phyloP scores from a whole-genome alignment of 35 echinoderm and acorn worm genomes.

The Acanthaster planci region DNA sequence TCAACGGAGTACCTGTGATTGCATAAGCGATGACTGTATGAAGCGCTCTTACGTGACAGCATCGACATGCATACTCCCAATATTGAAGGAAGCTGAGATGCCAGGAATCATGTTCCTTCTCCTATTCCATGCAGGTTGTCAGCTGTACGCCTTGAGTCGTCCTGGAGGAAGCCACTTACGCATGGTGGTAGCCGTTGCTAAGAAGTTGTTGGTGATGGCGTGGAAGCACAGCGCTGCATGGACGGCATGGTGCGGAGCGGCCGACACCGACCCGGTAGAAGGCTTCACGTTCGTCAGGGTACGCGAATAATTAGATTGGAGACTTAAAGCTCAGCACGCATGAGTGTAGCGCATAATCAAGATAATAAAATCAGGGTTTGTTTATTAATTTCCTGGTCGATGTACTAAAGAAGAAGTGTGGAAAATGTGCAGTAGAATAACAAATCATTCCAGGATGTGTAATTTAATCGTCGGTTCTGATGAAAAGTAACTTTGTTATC shows the following conservation, averaged over 20 bases:
- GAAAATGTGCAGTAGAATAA: too few relatives aligned
- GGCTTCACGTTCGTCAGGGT: constrained; percentile 92
- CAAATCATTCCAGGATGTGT: too few relatives aligned
- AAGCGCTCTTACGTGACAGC: too few relatives aligned
- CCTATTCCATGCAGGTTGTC: constrained; percentile 58
- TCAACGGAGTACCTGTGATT: too few relatives aligned
- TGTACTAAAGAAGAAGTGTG: too few relatives aligned
- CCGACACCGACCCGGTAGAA: constrained; percentile 92
- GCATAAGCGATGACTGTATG: too few relatives aligned
- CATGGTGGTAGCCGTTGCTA: constrained; percentile 83
- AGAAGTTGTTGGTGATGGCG: constrained; percentile 91
- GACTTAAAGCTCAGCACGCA: neutral
- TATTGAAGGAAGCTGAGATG: neutral
- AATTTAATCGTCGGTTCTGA: too few relatives aligned
- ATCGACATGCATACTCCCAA: too few relatives aligned
- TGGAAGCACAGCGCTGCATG: constrained; percentile 98
- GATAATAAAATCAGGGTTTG: too few relatives aligned
- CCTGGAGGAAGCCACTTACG: constrained; percentile 85
- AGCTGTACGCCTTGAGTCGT: constrained; percentile 84
- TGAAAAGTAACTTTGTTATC: too few relatives aligned
- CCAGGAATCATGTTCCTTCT: neutral
- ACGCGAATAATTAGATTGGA: neutral
- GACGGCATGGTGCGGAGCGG: constrained; percentile 91
- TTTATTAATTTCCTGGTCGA: too few relatives aligned
- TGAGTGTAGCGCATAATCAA: too few relatives aligned